Conservation (phyloP, 2,888 invertebrate genomes). For the Stenchaetothrips biformis region DNA sequence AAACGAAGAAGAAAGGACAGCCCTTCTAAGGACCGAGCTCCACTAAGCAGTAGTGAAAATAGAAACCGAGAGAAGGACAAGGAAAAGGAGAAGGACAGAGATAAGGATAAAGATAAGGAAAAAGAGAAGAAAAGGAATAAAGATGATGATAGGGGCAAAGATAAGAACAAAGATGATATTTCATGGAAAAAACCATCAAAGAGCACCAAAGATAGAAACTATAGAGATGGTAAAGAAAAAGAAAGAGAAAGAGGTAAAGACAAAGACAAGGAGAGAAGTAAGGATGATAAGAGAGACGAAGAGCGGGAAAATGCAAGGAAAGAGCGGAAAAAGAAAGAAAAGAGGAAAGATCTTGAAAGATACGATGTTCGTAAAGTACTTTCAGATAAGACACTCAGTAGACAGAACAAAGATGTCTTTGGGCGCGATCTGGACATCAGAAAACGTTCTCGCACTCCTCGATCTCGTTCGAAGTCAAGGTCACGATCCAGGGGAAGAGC, state of each 20-base stretch:
- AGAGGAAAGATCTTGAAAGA: slow-evolving; percentile 72
- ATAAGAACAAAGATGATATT: slow-evolving; percentile 52
- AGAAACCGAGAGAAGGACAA: slow-evolving; percentile 38
- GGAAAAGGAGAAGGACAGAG: slow-evolving; percentile 46
- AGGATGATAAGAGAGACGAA: slow-evolving; percentile 44
- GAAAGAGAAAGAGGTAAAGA: slow-evolving; percentile 48
- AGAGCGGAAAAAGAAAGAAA: slow-evolving; percentile 53
- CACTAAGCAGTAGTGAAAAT: slow-evolving; percentile 25
- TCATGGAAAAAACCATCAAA: slow-evolving; percentile 77
- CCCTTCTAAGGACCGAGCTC: slow-evolving; percentile 1
- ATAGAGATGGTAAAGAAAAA: slow-evolving; percentile 59
- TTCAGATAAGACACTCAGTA: slow-evolving; percentile 55
- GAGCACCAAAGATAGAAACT: slow-evolving; percentile 70
- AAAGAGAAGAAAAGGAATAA: slow-evolving; percentile 49
- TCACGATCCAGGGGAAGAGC: background rate
- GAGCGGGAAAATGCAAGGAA: slow-evolving; percentile 43
- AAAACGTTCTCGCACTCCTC: slow-evolving; percentile 37
- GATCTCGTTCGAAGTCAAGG: slow-evolving; percentile 36
- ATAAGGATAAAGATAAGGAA: slow-evolving; percentile 53
- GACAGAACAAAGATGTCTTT: slow-evolving; percentile 67
- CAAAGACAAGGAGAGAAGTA: slow-evolving; percentile 40
- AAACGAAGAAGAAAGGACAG: slow-evolving; percentile 69
- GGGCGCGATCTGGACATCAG: slow-evolving; percentile 58
- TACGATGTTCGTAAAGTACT: slow-evolving; percentile 79
- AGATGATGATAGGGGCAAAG: slow-evolving; percentile 47